A percentile compares a stretch with the other conserved stretches of the same genome.
Conservation (phyloP, 2,797 vertebrate genomes). For the Cossypha heuglini region DNA sequence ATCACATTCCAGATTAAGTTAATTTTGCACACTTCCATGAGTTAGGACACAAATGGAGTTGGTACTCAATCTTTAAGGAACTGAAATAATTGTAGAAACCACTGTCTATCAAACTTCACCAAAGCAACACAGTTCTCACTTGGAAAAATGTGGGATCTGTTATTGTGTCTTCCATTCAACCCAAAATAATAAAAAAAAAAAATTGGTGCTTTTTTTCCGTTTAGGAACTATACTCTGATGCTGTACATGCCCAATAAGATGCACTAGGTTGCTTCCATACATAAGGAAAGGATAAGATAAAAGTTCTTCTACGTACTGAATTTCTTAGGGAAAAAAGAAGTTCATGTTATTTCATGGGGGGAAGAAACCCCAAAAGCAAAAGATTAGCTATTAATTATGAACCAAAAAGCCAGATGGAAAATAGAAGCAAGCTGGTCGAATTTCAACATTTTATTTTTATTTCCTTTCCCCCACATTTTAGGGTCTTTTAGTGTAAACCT, state of each 20-base stretch:
- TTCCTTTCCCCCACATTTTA: not conserved
- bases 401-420: not conserved
- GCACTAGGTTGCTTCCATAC: not conserved
- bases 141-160: not conserved
- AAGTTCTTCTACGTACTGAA: not conserved
- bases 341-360: not conserved
- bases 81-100: not conserved
- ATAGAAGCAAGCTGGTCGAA: not conserved
- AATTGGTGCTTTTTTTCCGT: fast-evolving
- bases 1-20: not conserved
- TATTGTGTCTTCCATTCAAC: fast-evolving
- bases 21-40: not conserved
- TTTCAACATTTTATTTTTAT: not conserved
- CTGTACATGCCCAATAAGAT: fast-evolving
- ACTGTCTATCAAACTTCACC: not conserved
- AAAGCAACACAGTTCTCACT: not conserved
- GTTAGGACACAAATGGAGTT: not conserved
- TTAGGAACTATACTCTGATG: not conserved
- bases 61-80: not conserved
- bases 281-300: not conserved
- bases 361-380: not conserved
- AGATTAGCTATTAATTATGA: not conserved
- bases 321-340: not conserved
- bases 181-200: not conserved
- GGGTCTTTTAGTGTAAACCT: not conserved